Percentiles rank a stretch among this genome's conserved stretches.
These are phyloP conservation scores for Scaptodrosophila lebanonensis DNA, from an alignment of 1,140 invertebrate genomes.

Conservation along the genomic window DNA sequence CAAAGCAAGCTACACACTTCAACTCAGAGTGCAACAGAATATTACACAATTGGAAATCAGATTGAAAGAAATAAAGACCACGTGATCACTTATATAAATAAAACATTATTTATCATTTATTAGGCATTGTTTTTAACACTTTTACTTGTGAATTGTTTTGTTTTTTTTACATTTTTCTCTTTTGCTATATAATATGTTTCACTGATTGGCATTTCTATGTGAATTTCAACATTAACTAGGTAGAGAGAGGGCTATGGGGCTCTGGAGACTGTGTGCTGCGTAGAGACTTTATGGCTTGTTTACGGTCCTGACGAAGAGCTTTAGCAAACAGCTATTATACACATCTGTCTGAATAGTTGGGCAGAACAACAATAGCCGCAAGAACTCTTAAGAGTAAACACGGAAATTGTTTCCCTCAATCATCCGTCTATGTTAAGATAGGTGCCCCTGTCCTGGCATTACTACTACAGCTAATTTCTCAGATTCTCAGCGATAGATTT, in stretches of 20 bases:
- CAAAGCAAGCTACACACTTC: slow-evolving; percentile 53
- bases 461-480: too few species aligned
- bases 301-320: neutral
- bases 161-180: slow-evolving; percentile 22
- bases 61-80: slow-evolving; percentile 22
- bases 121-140: slow-evolving; percentile 50
- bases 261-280: slow-evolving; percentile 4
- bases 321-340: too few species aligned
- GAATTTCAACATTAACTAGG: slow-evolving; percentile 61
- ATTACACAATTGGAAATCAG: slow-evolving; percentile 34
- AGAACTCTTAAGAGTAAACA: too few species aligned
- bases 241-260: slow-evolving; percentile 18
- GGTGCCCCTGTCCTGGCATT: too few species aligned
- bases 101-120: slow-evolving; percentile 44
- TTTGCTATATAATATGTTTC: slow-evolving; percentile 17
- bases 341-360: too few species aligned
- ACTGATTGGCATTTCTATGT: slow-evolving; percentile 60
- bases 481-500: slow-evolving; percentile 7
- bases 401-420: too few species aligned
- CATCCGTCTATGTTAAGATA: too few species aligned
- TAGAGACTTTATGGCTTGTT: neutral
- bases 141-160: slow-evolving; percentile 26
- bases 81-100: slow-evolving; percentile 19
- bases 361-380: too few species aligned
- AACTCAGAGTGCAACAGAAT: slow-evolving; percentile 61